Conservation (phyloP, 2,113 vertebrate species). For the Cygnus buccinator region DNA sequence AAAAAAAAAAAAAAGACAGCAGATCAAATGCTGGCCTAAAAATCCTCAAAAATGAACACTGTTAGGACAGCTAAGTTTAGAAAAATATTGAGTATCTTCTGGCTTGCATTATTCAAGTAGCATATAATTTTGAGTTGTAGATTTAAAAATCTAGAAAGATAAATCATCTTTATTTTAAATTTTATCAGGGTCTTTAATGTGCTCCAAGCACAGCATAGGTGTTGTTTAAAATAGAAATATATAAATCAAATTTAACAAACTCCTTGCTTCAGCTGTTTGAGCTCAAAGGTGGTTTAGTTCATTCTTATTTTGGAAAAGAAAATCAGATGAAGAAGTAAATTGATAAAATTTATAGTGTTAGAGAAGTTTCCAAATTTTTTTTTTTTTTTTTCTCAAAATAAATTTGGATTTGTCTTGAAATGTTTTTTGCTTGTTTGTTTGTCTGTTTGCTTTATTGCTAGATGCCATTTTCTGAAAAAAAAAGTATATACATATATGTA, state of each 20-base stretch:
- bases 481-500: background rate
- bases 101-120: background rate
- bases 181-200: background rate
- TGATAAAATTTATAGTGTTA: background rate
- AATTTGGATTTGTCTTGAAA: background rate
- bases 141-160: background rate
- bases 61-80: background rate
- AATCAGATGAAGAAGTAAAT: background rate
- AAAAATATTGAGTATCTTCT: background rate
- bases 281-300: background rate
- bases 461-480: background rate
- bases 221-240: slow-evolving; percentile 10
- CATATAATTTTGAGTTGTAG: background rate
- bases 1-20: background rate
- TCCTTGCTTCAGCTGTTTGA: background rate
- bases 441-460: background rate
- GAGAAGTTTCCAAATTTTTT: background rate
- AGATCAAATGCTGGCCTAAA: background rate
- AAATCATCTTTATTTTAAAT: background rate
- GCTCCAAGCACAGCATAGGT: background rate
- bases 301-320: background rate
- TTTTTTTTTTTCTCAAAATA: background rate
- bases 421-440: too few species aligned
- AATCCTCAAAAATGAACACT: background rate
- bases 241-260: background rate